phyloP scores from a whole-genome alignment of 2,113 vertebrate species.

The Phaethornis superciliosus region DNA sequence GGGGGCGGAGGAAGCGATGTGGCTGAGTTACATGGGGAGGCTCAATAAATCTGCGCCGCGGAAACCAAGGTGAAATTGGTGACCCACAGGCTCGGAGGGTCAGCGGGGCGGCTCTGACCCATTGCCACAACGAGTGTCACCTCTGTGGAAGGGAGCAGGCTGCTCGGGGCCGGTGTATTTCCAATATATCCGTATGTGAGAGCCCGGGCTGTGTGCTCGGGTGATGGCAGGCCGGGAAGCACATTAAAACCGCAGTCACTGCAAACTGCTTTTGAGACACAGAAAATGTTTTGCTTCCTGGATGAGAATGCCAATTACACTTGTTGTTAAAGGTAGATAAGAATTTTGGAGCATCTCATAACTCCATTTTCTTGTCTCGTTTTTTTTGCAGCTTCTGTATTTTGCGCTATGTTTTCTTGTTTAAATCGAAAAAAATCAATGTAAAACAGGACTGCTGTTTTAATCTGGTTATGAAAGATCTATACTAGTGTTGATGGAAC shows the following conservation, averaged over 20 bases:
- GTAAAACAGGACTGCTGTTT: neutral
- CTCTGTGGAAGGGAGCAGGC: neutral
- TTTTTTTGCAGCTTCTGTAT: neutral
- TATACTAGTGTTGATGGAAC: neutral
- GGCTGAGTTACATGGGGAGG: too few relatives aligned
- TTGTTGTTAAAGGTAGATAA: neutral
- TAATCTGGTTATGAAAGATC: neutral
- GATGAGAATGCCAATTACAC: neutral
- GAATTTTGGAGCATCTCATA: neutral
- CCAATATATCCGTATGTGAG: too few relatives aligned
- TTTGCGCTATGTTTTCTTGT: neutral
- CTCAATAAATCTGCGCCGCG: neutral
- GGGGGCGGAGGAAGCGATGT: neutral
- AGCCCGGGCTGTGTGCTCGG: accelerated
- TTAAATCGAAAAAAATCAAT: neutral
- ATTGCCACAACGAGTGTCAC: neutral
- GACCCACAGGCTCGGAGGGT: neutral
- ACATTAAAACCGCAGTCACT: neutral
- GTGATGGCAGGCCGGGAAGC: neutral
- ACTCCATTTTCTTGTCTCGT: neutral
- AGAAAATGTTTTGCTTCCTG: neutral
- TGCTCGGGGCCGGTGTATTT: neutral
- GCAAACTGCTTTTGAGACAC: neutral
- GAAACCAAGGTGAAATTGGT: neutral
- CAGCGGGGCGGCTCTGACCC: neutral